phyloP scores from a whole-genome alignment of 2,888 invertebrate genomes.

The Coecobrya sp. region DNA sequence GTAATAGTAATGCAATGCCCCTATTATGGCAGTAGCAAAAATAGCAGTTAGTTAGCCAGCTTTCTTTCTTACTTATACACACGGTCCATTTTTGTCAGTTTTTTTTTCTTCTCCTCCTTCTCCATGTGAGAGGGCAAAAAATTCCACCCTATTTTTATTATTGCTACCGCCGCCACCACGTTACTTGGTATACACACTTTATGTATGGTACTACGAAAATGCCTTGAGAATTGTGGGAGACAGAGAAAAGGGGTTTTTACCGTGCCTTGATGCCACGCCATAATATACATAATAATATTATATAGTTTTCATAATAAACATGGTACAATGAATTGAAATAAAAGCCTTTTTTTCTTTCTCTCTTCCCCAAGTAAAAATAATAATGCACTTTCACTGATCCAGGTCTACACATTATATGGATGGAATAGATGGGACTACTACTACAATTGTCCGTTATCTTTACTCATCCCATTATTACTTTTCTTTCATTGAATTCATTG shows the following conservation, averaged over 20 bases:
- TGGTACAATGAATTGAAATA: slow-evolving; percentile 78
- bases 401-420: slow-evolving; percentile 63
- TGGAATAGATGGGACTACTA: slow-evolving; percentile 45
- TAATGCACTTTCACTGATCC: slow-evolving; percentile 80
- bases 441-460: slow-evolving; percentile 74
- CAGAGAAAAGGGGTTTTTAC: slow-evolving; percentile 49
- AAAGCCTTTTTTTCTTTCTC: slow-evolving; percentile 67
- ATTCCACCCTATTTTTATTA: slow-evolving; percentile 74
- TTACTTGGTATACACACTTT: not conserved
- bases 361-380: slow-evolving; percentile 52
- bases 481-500: slow-evolving; percentile 75
- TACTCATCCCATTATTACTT: slow-evolving; percentile 80
- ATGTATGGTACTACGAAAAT: not conserved
- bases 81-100: slow-evolving; percentile 66
- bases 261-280: slow-evolving; percentile 25
- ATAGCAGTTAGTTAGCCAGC: slow-evolving; percentile 68
- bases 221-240: slow-evolving; percentile 14
- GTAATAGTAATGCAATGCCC: slow-evolving; percentile 56
- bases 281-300: slow-evolving; percentile 64
- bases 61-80: slow-evolving; percentile 49
- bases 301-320: slow-evolving; percentile 73
- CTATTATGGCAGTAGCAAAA: slow-evolving; percentile 30
- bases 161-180: slow-evolving; percentile 26
- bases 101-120: slow-evolving; percentile 64
- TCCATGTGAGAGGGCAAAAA: slow-evolving; percentile 62